Percentiles rank a stretch among this genome's conserved stretches.
Evolutionary conservation across 30 jellyfish, hydroid and myxozoan species (phyloP).

Genomic region (Phacellophora camtschatica): DNA sequence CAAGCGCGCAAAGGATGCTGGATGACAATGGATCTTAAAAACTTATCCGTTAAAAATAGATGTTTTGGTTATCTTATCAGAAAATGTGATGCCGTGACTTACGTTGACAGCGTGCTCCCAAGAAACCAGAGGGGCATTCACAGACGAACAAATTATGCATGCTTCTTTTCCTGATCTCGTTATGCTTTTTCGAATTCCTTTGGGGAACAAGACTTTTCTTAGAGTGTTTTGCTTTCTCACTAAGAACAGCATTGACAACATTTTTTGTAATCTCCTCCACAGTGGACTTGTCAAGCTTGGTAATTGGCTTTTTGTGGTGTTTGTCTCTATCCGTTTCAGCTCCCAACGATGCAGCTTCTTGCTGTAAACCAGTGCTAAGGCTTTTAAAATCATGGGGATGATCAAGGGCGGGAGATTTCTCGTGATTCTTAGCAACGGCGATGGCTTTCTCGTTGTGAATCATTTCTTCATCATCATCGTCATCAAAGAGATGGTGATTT

Average conservation of each 20-base stretch:
- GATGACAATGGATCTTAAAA: too few species aligned
- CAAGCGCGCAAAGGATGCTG: too few species aligned
- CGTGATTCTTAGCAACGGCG: background rate
- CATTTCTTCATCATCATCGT: slow-evolving; percentile 1
- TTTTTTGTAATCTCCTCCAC: slow-evolving; percentile 59
- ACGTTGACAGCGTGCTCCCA: slow-evolving; percentile 96
- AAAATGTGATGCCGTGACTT: background rate
- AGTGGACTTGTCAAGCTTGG: slow-evolving; percentile 14
- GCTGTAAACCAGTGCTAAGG: too few species aligned
- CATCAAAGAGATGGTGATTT: slow-evolving; percentile 28
- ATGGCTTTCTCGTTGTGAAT: background rate
- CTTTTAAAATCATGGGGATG: too few species aligned
- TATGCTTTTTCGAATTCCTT: background rate
- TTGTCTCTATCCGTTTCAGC: background rate
- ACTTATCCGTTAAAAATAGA: too few species aligned
- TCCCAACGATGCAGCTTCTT: background rate
- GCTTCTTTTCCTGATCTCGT: slow-evolving; percentile 63
- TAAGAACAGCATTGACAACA: slow-evolving; percentile 57
- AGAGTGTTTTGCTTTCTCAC: slow-evolving; percentile 8
- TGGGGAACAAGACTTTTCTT: slow-evolving; percentile 10
- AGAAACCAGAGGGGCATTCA: slow-evolving; percentile 73
- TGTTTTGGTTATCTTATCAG: background rate
- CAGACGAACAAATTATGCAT: slow-evolving; percentile 84
- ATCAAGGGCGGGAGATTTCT: too few species aligned
- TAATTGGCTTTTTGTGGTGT: background rate